Conservation (phyloP, 2,888 invertebrate genomes). For the Hyalella azteca region DNA sequence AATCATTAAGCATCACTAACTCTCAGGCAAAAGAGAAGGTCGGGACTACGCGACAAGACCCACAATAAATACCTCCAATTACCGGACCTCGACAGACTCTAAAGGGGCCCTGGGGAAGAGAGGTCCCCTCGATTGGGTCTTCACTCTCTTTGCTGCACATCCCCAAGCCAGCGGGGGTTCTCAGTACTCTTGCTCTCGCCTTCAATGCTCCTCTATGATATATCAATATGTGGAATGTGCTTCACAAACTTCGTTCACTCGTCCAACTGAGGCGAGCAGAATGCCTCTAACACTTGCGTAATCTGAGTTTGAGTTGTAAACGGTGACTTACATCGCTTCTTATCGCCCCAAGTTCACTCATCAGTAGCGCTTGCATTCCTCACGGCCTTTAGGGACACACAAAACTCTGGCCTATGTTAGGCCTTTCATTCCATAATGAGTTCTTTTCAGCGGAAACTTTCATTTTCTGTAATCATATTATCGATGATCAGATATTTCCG, state of each 20-base stretch:
- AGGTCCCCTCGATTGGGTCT: neutral
- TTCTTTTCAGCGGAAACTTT: too few relatives aligned
- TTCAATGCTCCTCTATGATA: slow-evolving; percentile 24
- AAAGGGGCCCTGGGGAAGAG: slow-evolving; percentile 21
- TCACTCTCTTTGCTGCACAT: neutral
- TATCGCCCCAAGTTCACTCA: neutral
- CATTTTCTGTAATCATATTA: too few relatives aligned
- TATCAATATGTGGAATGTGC: slow-evolving; percentile 17
- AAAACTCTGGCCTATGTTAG: too few relatives aligned
- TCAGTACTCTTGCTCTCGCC: neutral
- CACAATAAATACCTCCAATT: slow-evolving; percentile 23
- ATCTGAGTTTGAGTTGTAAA: neutral
- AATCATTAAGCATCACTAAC: too few relatives aligned
- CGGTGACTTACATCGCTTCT: neutral
- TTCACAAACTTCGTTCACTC: slow-evolving; percentile 10
- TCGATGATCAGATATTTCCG: too few relatives aligned
- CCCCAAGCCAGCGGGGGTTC: slow-evolving; percentile 8
- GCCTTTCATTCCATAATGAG: too few relatives aligned
- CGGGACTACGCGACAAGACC: too few relatives aligned
- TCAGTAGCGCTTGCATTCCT: neutral
- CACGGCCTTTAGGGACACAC: too few relatives aligned
- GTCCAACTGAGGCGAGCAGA: slow-evolving; percentile 1
- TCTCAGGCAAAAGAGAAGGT: too few relatives aligned
- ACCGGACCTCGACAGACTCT: slow-evolving; percentile 5
- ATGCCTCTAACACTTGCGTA: neutral